These are phyloP conservation scores for Chloroclystis v-ata DNA, from an alignment of 2,888 invertebrate species.

Conservation along the genomic window DNA sequence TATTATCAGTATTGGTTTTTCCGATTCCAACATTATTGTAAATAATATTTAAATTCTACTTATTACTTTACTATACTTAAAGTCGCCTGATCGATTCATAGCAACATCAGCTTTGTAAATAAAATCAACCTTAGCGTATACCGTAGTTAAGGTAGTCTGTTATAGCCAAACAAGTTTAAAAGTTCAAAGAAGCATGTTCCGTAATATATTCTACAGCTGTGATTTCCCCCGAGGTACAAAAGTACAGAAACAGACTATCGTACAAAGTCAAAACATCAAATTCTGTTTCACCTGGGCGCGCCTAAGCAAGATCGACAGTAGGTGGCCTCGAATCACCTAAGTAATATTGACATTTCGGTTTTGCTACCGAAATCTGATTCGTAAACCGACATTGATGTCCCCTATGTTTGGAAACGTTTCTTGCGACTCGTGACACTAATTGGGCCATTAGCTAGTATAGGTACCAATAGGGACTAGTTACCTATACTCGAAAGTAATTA, in stretches of 20 bases:
- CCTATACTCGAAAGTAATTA: too few relatives aligned
- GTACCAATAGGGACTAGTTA: neutral
- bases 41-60: too few relatives aligned
- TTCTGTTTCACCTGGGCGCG: constrained; percentile 6
- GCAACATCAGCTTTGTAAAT: too few relatives aligned
- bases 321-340: constrained; percentile 32
- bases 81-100: too few relatives aligned
- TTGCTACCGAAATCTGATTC: constrained; percentile 26
- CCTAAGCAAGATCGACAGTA: constrained; percentile 32
- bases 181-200: too few relatives aligned
- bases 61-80: too few relatives aligned
- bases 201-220: too few relatives aligned
- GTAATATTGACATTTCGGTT: constrained; percentile 40
- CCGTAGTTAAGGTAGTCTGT: too few relatives aligned
- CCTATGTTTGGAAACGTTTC: constrained; percentile 2
- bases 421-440: constrained; percentile 12
- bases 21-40: too few relatives aligned
- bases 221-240: neutral
- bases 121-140: too few relatives aligned
- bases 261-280: neutral
- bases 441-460: constrained; percentile 2
- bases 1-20: too few relatives aligned
- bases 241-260: neutral
- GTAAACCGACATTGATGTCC: constrained; percentile 4
- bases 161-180: too few relatives aligned